phyloP scores from a whole-genome alignment of 2,888 invertebrate species.

The Nomada goodeniana region DNA sequence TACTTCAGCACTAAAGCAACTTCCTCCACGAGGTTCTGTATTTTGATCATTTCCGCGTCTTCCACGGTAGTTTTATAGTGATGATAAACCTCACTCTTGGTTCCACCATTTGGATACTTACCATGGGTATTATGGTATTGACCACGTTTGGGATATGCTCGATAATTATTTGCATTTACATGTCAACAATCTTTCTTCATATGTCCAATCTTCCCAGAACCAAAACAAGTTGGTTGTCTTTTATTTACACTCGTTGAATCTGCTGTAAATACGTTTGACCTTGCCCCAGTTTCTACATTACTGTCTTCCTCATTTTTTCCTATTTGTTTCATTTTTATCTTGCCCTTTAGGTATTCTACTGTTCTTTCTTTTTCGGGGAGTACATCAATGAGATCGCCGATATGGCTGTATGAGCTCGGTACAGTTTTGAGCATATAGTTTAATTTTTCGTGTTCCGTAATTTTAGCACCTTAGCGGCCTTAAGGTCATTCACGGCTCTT shows the following conservation, averaged over 20 bases:
- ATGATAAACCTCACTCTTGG: neutral
- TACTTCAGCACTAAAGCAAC: neutral
- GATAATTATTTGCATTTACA: neutral
- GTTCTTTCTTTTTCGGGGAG: conserved; percentile 65
- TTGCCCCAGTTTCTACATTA: neutral
- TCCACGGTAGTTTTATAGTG: neutral
- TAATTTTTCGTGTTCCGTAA: conserved; percentile 68
- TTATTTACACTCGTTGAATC: too few species aligned
- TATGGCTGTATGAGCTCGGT: conserved; percentile 64
- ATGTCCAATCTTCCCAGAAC: neutral
- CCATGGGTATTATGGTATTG: neutral
- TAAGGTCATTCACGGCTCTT: conserved; percentile 25
- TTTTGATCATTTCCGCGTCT: neutral
- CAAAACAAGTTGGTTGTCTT: neutral
- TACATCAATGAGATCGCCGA: conserved; percentile 67
- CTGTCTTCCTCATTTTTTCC: neutral
- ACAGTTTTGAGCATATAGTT: conserved; percentile 70
- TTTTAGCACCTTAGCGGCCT: conserved; percentile 32
- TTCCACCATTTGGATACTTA: neutral
- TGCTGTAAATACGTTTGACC: conserved; percentile 47
- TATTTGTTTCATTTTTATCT: conserved; percentile 50
- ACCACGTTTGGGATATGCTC: neutral
- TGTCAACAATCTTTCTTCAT: conserved; percentile 7
- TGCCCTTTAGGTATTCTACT: conserved; percentile 67
- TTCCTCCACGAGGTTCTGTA: neutral